Base-by-base conservation (phyloP, 2,888 invertebrate genomes). In the Argyresthia albistria region DNA sequence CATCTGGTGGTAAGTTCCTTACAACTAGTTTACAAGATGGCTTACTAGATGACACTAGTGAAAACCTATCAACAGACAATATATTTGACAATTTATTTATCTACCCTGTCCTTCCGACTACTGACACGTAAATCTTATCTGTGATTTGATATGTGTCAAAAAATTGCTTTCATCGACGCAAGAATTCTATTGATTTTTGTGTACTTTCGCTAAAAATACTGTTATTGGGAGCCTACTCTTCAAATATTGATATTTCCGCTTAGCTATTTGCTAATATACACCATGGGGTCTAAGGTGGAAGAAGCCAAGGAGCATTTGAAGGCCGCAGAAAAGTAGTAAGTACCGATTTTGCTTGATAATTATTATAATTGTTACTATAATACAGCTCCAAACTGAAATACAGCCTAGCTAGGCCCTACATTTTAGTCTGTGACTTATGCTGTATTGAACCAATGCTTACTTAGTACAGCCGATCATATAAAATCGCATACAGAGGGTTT, bases 301-400 rank as follows among this genome's bases (percentile, higher is more conserved):
- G 95, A 96, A 83, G 96, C 93, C 9, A 89, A 92, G 61, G 94
- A 95, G 68, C 92, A 94, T 64, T 90, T 94, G 65, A 91, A 90
- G 63, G 88, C 90, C 61, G 97, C 96, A 0, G 96, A 97, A 69
- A 96, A 95, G 88, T 92, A 91, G 96, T 95, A 81, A 81, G 78
- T 76, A 16, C 16, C 9, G 39, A 39, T 39, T 39, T 39, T 36
- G 9, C 9, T 7, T 36, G 36, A n/a, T n/a, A n/a, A n/a, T n/a
- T n/a, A n/a, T 39, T 39, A 11, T 6, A 11, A 39, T 3, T 4
- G 8, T 3, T 39, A 39, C 9, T 9, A 3, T 8, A n/a, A 39
- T 25, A 2, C 10, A 39, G 39, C 9, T 8, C 39, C 1, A 39
- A 39, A 39, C 39, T 39, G 8, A 39, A 11, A 39, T 39, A 39